phyloP scores from a whole-genome alignment of 1,140 invertebrate genomes.

The Metopolophium dirhodum region DNA sequence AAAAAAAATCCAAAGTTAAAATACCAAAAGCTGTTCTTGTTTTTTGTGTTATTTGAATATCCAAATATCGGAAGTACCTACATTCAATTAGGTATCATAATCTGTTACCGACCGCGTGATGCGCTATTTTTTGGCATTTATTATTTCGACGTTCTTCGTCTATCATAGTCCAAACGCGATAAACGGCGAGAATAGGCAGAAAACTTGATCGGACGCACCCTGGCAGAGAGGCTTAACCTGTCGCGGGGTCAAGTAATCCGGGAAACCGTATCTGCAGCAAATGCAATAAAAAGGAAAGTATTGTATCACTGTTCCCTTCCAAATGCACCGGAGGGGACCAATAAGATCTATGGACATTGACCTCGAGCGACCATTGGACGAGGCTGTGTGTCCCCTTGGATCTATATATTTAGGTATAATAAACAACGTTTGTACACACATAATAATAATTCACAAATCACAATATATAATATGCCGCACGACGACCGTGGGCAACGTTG shows the following conservation, averaged over 20 bases:
- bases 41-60: no score
- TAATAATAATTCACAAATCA: not conserved
- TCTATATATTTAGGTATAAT: not conserved
- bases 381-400: not conserved
- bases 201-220: not conserved
- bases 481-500: constrained; percentile 20
- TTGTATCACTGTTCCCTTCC: constrained; percentile 11
- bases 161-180: not conserved
- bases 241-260: not conserved
- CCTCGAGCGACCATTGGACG: constrained; percentile 48
- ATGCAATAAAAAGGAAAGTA: constrained; percentile 26
- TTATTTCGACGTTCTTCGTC: not conserved
- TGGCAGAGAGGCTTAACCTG: not conserved
- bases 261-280: not conserved
- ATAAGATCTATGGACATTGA: constrained; percentile 9
- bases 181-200: not conserved
- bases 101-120: no score
- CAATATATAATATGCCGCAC: not conserved
- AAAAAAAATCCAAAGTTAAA: not conserved
- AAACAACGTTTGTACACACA: no score
- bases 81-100: not conserved
- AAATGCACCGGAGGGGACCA: constrained; percentile 44
- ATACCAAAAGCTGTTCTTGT: not conserved
- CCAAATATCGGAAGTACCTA: not conserved
- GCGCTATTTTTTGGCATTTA: not conserved